Evolutionary conservation across 2,113 vertebrate species (phyloP).

Genomic region (Saiga tatarica): DNA sequence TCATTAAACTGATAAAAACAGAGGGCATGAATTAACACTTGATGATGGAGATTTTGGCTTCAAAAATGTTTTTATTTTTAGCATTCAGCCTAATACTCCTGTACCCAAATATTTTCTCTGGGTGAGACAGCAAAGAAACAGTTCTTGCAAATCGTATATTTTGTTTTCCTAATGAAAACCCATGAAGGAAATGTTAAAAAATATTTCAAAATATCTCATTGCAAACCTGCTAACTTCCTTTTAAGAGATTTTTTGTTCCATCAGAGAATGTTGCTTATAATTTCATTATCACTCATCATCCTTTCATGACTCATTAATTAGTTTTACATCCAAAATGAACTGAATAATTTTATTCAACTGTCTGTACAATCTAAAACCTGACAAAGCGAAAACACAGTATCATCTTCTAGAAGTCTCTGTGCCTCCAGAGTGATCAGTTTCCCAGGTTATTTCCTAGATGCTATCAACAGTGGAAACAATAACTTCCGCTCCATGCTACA

Average conservation of each 20-base stretch:
- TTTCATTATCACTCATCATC: background rate
- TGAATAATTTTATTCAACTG: background rate
- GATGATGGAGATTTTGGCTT: background rate
- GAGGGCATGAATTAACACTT: background rate
- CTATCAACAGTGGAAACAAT: background rate
- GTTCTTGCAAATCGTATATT: background rate
- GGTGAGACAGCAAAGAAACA: background rate
- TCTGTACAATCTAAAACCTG: background rate
- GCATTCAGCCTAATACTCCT: background rate
- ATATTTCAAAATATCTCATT: background rate
- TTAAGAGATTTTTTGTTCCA: background rate
- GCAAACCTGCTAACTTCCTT: background rate
- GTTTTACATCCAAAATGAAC: background rate
- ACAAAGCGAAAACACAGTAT: background rate
- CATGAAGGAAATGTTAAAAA: background rate
- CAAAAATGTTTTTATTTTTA: background rate
- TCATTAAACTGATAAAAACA: background rate
- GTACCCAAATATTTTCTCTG: background rate
- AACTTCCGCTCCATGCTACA: accelerated
- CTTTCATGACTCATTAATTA: background rate
- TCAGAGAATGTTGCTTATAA: background rate
- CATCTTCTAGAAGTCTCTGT: background rate
- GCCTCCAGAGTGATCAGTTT: background rate
- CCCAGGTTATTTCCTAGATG: accelerated
- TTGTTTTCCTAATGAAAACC: slow-evolving; percentile 38